Conservation (phyloP, 2,113 vertebrate genomes). For the Dipodomys ordii region DNA sequence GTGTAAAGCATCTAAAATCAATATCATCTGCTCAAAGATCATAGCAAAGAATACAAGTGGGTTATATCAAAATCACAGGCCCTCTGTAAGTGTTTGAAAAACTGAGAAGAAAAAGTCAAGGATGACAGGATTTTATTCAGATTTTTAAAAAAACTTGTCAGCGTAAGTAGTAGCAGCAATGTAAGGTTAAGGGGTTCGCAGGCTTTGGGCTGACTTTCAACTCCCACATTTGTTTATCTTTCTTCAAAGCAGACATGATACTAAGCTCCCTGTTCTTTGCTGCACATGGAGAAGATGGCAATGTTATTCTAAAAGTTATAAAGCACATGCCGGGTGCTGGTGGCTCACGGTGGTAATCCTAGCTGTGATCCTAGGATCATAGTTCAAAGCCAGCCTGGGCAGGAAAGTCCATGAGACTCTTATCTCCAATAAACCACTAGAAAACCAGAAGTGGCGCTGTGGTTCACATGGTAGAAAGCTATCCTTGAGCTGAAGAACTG, state of each 20-base stretch:
- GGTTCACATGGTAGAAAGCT: too few relatives aligned
- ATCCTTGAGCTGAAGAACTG: too few relatives aligned
- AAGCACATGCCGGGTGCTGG: too few relatives aligned
- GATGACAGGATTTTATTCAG: conserved; percentile 29
- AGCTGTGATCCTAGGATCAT: too few relatives aligned
- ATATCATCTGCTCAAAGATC: conserved; percentile 26
- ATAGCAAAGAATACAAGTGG: neutral
- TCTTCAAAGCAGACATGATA: neutral
- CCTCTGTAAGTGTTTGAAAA: neutral
- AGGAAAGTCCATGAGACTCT: too few relatives aligned
- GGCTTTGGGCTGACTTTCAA: neutral
- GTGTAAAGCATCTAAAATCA: conserved; percentile 51
- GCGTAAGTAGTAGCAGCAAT: neutral
- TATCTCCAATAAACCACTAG: too few relatives aligned
- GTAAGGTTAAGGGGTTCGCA: neutral
- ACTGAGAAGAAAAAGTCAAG: conserved; percentile 34
- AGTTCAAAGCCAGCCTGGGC: too few relatives aligned
- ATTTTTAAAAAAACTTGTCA: conserved; percentile 34
- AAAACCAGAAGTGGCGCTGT: too few relatives aligned
- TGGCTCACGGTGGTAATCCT: too few relatives aligned
- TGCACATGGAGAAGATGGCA: neutral
- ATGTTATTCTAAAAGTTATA: too few relatives aligned
- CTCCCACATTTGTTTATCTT: conserved; percentile 2
- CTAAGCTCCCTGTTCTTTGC: neutral
- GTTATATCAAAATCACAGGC: neutral